phyloP scores from a whole-genome alignment of 2,888 invertebrate genomes.

The Corbicula japonica region DNA sequence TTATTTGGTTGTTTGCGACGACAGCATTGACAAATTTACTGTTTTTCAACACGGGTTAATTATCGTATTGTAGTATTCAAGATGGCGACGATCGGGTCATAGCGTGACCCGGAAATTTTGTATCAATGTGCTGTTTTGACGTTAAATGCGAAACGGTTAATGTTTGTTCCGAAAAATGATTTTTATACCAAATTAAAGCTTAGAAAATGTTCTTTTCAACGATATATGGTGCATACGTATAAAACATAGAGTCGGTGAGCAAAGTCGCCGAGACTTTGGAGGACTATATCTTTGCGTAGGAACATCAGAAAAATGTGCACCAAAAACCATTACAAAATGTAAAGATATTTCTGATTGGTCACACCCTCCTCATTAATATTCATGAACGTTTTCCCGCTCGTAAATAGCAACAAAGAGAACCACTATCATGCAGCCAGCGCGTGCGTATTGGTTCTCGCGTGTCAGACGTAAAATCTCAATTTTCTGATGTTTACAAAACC shows the following conservation, averaged over 20 bases:
- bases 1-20: too few relatives aligned
- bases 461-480: neutral
- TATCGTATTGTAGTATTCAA: too few relatives aligned
- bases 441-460: neutral
- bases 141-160: neutral
- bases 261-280: neutral
- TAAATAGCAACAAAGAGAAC: neutral
- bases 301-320: neutral
- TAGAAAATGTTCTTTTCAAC: neutral
- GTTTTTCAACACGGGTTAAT: too few relatives aligned
- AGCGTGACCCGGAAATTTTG: neutral
- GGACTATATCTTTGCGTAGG: slow-evolving; percentile 15
- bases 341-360: neutral
- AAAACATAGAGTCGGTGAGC: neutral
- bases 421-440: neutral
- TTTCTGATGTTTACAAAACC: neutral
- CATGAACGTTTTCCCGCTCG: neutral
- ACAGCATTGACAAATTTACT: too few relatives aligned
- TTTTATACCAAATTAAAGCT: slow-evolving; percentile 6
- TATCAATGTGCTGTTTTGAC: neutral
- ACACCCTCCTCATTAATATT: neutral
- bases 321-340: neutral
- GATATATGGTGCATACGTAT: neutral
- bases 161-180: neutral
- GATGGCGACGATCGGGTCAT: neutral